These are phyloP conservation scores for Vireo altiloquus DNA, from an alignment of 2,113 vertebrate species.

Conservation along the genomic window DNA sequence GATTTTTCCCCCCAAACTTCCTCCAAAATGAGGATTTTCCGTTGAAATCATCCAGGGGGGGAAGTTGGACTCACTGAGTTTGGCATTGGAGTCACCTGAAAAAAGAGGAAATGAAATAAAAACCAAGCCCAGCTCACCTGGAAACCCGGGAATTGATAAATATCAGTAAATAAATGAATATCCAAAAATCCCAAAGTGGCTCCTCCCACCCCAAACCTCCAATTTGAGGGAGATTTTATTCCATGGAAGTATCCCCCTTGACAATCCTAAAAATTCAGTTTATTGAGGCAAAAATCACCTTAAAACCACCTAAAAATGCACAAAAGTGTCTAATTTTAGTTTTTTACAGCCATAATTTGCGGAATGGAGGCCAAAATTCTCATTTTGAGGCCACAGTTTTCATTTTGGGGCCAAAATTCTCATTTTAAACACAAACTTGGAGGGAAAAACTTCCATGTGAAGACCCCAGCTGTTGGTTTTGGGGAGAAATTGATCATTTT, in stretches of 20 bases:
- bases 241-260: not conserved
- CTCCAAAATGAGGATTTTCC: not conserved
- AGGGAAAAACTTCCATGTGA: not conserved
- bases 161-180: too few species aligned
- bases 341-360: not conserved
- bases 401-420: not conserved
- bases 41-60: fast-evolving
- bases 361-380: not conserved
- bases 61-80: not conserved
- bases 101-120: not conserved
- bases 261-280: not conserved
- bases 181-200: not conserved
- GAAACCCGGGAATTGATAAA: not conserved
- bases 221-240: not conserved
- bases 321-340: not conserved
- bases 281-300: not conserved
- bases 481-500: not conserved
- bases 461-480: not conserved
- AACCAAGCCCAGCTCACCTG: fast-evolving
- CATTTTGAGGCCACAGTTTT: not conserved
- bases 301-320: not conserved
- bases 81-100: not conserved
- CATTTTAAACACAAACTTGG: not conserved
- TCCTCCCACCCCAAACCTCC: not conserved
- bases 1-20: not conserved